phyloP scores from a whole-genome alignment of 2,113 vertebrate genomes.

The Pantherophis guttatus region DNA sequence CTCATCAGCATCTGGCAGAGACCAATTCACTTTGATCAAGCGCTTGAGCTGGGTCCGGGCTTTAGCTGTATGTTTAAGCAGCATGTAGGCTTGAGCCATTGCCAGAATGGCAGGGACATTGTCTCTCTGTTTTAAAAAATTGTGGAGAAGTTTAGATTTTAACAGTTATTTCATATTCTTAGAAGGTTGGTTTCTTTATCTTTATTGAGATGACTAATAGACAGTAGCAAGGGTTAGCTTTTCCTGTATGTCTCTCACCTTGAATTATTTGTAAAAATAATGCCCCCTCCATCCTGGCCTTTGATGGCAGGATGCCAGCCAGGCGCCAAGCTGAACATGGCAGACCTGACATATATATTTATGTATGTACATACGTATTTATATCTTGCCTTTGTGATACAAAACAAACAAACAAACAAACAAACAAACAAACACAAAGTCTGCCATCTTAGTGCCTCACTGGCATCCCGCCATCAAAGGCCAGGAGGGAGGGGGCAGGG shows the following conservation, averaged over 20 bases:
- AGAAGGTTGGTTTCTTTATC: not conserved
- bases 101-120: constrained; percentile 53
- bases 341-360: too few species aligned
- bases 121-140: constrained; percentile 49
- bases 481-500: too few species aligned
- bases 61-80: constrained; percentile 65
- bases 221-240: not conserved
- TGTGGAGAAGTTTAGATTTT: not conserved
- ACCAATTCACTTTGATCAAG: constrained; percentile 59
- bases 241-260: not conserved
- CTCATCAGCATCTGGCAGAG: constrained; percentile 50
- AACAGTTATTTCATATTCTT: not conserved
- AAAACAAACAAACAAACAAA: too few species aligned
- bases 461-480: too few species aligned
- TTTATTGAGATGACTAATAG: not conserved
- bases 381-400: too few species aligned
- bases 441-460: too few species aligned
- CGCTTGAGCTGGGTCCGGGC: constrained; percentile 70
- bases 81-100: constrained; percentile 58
- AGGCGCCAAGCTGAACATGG: too few species aligned
- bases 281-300: too few species aligned
- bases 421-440: too few species aligned
- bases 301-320: too few species aligned
- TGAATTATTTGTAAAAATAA: too few species aligned
- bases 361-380: too few species aligned